Evolutionary conservation across 2,888 invertebrate genomes (phyloP), one percentile per base, ranked within the genome.

Genomic region (Aplocera efformata): DNA sequence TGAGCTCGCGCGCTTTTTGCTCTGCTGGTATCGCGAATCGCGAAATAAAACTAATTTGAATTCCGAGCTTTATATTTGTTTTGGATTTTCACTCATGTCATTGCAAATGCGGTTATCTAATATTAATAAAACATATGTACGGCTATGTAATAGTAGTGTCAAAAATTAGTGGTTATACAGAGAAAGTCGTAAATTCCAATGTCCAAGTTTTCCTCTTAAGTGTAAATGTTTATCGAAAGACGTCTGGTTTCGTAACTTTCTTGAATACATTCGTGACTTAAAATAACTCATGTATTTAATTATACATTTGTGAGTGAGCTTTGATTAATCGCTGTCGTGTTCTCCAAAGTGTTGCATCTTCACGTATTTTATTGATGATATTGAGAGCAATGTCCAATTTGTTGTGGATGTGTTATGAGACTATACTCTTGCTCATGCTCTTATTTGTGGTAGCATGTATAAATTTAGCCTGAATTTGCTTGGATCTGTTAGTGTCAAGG

Each of bases 401-500:
- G 43, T 33, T 46, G 29, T 46, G 50, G 42, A 37, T 22, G 31
- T 9, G 32, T 32, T 27, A 50, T 42, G 50, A 37, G 38, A 32
- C 33, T 43, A 39, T 35, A 35, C 23, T 41, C 37, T 41, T 43
- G 28, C 23, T 45, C 11, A n/a, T n/a, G n/a, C n/a, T 45, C 43
- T 44, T 48, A 48, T 51, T 48, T 50, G 55, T 49, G 49, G 44
- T 58, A 46, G 50, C 41, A 53, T 44, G 56, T 45, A 53, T 63
- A 58, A 53, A 47, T 54, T 60, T 58, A 52, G 57, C 55, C 55
- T 50, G 53, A 55, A 59, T 61, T 44, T 56, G 50, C 55, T 55
- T 57, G 49, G 60, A 63, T 60, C 62, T 57, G 61, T 72, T 17
- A 69, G 64, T 78, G 79, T 72, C 82, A 84, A 84, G 82, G 82